Percentiles rank a stretch among this genome's conserved stretches.
Conservation (phyloP, 2,113 vertebrate genomes). For the human (Homo sapiens) region DNA sequence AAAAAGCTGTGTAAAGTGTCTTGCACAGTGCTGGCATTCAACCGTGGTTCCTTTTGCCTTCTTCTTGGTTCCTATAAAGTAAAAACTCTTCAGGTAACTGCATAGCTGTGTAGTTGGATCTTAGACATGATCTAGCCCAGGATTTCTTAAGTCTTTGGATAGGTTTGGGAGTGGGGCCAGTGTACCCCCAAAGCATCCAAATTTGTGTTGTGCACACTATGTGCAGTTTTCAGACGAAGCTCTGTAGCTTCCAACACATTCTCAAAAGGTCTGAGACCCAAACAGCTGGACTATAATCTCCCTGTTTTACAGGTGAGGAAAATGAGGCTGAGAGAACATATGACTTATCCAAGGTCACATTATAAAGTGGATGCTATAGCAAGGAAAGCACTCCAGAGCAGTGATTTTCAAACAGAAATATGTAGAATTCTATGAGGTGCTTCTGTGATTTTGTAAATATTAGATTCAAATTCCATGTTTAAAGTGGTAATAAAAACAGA, state of each 20-base stretch:
- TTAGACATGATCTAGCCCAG: neutral
- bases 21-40: neutral
- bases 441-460: neutral
- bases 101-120: neutral
- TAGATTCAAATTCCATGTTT: neutral
- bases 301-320: neutral
- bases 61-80: neutral
- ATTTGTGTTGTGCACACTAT: neutral
- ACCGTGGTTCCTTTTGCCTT: neutral
- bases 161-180: neutral
- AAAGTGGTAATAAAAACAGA: neutral
- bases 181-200: neutral
- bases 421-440: neutral
- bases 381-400: no score
- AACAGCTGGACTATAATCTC: neutral
- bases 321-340: neutral
- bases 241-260: neutral
- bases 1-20: neutral
- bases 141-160: neutral
- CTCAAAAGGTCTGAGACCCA: neutral
- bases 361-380: no score
- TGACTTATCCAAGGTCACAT: neutral
- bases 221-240: neutral
- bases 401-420: neutral
- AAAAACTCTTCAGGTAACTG: neutral